Base-by-base conservation (phyloP, 2,113 vertebrate species). In the Podarcis muralis region DNA sequence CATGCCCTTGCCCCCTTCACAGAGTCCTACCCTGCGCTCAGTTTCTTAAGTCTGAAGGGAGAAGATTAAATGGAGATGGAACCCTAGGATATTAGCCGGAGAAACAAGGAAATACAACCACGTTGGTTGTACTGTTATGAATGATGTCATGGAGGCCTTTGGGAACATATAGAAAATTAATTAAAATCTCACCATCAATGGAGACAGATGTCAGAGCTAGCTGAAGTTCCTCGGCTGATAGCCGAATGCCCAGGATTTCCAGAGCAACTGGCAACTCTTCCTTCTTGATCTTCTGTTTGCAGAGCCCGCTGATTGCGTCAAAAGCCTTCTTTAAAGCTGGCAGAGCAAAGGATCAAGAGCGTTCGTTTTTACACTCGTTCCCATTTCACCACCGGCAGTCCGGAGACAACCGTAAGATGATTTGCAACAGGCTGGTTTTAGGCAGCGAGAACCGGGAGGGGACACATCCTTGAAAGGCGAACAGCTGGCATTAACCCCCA, bases 171-270 rank as follows among this genome's bases (percentile, higher is more conserved):
- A 71, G 76, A 37, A 15, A 68, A 75, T 80, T 16, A 57, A 77
- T 76, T 35, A 30, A 74, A 83, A 35, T 23, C 88, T 93, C 30
- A 95, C 95, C 88, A 68, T 92, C 90, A 84, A 87, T 3, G 23
- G 94, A 89, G 48, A 91, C 86, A 57, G 76, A 86, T 6, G 62
- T 87, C 27, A 91, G 68, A 22, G 90, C 72, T 27, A 89, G 9
- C 27, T 32, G 66, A 11, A 5, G 27, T 83, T 89, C 78, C 1
- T 91, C 80, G 25, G 71, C 18, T 27, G 90, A 37, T 32, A 94
- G 37, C 0, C 3, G 40, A 76, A 94, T 81, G 9, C 94, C 91
- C 71, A 91, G 12, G 22, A 48, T 80, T 66, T 78, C 48, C n/a
- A 95, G 87, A 87, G 78, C 20, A 6, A 23, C 83, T 75, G 88